A percentile compares a stretch with the other conserved stretches of the same genome.
Evolutionary conservation across 2,113 vertebrate species (phyloP).

Genomic region (Gavialis gangeticus): DNA sequence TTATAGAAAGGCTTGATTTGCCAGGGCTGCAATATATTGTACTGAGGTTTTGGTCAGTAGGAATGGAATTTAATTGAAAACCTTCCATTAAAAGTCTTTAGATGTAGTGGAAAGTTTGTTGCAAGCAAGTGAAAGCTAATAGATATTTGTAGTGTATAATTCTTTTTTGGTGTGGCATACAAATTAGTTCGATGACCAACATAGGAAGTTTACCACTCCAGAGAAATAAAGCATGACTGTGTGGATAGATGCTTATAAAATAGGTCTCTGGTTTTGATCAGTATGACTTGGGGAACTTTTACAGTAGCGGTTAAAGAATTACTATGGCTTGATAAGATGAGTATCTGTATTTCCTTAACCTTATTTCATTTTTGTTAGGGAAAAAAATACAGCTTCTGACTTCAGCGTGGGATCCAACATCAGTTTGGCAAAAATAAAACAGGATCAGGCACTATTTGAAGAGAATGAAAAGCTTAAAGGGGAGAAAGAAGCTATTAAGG

Average conservation of each 20-base stretch:
- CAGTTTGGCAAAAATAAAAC: conserved; percentile 58
- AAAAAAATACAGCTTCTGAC: conserved; percentile 28
- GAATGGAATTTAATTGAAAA: not conserved
- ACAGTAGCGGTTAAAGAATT: not conserved
- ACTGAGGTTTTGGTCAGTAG: not conserved
- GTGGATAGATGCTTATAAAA: not conserved
- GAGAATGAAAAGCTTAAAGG: conserved; percentile 77
- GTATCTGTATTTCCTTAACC: not conserved
- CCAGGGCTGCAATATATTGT: not conserved
- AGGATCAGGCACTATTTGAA: conserved; percentile 71
- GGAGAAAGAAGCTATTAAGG: conserved; percentile 64
- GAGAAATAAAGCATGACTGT: not conserved
- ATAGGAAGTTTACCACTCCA: not conserved
- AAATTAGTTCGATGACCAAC: not conserved
- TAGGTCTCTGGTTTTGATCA: not conserved
- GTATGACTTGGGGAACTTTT: not conserved
- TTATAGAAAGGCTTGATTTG: not conserved
- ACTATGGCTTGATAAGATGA: not conserved
- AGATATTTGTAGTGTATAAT: not conserved
- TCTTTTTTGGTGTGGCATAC: not conserved
- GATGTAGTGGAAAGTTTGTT: not conserved
- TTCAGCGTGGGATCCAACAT: conserved; percentile 49
- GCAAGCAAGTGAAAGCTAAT: not conserved
- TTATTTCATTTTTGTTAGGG: conserved; percentile 57
- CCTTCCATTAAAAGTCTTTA: not conserved